Evolutionary conservation across 2,113 vertebrate species (phyloP), one percentile per base, ranked within the genome.

Genomic region (Lagopus leucura): DNA sequence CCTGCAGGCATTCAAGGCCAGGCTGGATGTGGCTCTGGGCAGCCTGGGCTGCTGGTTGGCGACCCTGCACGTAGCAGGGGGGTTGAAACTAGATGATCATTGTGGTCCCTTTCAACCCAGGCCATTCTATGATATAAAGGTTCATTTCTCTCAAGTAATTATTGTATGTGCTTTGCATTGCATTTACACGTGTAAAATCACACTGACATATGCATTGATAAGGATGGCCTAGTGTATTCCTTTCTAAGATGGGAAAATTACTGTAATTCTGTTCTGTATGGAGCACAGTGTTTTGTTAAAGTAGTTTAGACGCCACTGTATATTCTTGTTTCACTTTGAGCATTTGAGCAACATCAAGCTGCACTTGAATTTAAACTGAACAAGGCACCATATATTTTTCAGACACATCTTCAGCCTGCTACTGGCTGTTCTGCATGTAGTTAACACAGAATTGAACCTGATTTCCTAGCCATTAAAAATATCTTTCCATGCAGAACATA

Each of bases 371-470:
- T 72, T 87, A 82, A 71, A 79, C 25, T 89, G 92, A 96, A 97
- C 64, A 93, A 95, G 71, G 45, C 45, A 82, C 57, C 64, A 82
- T 38, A 38, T 90, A 81, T 96, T n/a, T 95, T 86, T 89, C 91
- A 87, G 90, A 92, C 70, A 67, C 10, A 2, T 95, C 89, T 88
- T 93, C 89, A 88, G 91, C 96, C 94, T 97, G 92, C 93, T 93
- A 82, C 86, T 96, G 97, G 95, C 95, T 96, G 92, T 74, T 95
- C 87, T 79, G 79, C 70, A 38, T 70, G n/a, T 72, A 96, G 75
- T 82, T 82, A 36, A 21, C 81, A 79, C 86, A 84, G 70, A 94
- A 80, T 43, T 4, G 22, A 72, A 66, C 77, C 75, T 77, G 42
- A 82, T 90, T 82, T 96, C 74, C 73, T 92, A 80, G 94, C 42